phyloP scores from a whole-genome alignment of 2,113 vertebrate species.

The Bostrychus sinensis region DNA sequence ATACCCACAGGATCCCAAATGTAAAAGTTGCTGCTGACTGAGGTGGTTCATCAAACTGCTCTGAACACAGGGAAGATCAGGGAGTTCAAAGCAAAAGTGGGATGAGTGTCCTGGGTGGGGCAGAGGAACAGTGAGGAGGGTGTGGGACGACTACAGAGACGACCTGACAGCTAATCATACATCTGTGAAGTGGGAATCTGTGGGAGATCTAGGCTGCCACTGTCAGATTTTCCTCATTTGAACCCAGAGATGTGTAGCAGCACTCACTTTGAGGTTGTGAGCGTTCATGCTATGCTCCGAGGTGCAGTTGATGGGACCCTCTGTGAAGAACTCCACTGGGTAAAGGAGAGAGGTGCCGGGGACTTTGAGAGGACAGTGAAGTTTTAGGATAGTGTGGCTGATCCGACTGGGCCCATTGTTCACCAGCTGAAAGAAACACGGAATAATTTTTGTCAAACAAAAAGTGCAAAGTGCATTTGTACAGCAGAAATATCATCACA shows the following conservation, averaged over 20 bases:
- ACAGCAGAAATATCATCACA: no score
- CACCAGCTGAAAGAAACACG: conserved; percentile 76
- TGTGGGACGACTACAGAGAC: conserved; percentile 47
- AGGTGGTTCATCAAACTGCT: conserved; percentile 57
- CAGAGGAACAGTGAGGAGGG: conserved; percentile 46
- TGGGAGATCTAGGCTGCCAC: conserved; percentile 25
- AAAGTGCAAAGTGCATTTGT: background rate
- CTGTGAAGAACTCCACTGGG: conserved; percentile 78
- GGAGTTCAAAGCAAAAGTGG: conserved; percentile 61
- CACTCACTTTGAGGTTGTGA: conserved; percentile 80
- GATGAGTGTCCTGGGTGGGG: conserved; percentile 66
- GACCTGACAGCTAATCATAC: conserved; percentile 42
- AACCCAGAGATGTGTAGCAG: conserved; percentile 18
- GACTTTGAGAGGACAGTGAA: conserved; percentile 82
- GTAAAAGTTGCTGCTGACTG: conserved; percentile 37
- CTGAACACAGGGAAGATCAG: conserved; percentile 43
- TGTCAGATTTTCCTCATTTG: conserved; percentile 26
- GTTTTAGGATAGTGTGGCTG: conserved; percentile 81
- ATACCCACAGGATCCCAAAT: conserved; percentile 24
- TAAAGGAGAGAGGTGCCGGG: conserved; percentile 81
- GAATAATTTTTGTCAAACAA: background rate
- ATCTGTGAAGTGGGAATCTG: conserved; percentile 28
- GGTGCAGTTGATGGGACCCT: conserved; percentile 85
- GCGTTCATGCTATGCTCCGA: conserved; percentile 78
- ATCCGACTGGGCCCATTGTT: conserved; percentile 89